Conservation (phyloP, 2,797 vertebrate genomes). For the Spizella passerina region DNA sequence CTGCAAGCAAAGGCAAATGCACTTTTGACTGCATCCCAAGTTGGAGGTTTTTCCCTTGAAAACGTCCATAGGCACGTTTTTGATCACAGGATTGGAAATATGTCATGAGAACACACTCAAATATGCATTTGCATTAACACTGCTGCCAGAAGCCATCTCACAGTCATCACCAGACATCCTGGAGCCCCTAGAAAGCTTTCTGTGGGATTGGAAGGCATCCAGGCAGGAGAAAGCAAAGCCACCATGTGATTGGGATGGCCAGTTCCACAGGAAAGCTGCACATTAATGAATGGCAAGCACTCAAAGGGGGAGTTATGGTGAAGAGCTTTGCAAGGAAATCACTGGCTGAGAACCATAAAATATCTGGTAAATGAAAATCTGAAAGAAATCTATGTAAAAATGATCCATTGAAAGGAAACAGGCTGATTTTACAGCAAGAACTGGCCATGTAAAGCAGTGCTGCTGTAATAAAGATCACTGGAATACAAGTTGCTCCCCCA, state of each 20-base stretch:
- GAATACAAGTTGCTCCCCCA: neutral
- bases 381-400: neutral
- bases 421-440: neutral
- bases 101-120: conserved; percentile 2
- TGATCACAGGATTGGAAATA: conserved; percentile 17
- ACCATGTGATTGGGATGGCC: neutral
- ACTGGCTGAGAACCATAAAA: neutral
- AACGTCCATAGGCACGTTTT: conserved; percentile 17
- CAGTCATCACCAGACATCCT: conserved; percentile 52
- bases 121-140: neutral
- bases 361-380: neutral
- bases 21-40: neutral
- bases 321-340: neutral
- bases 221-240: conserved; percentile 23
- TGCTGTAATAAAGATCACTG: neutral
- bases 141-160: conserved; percentile 58
- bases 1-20: neutral
- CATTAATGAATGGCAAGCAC: neutral
- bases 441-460: neutral
- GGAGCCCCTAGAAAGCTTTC: conserved; percentile 63
- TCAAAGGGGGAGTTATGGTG: neutral
- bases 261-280: neutral
- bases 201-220: conserved; percentile 56
- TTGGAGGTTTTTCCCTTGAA: neutral
- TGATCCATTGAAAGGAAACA: neutral